phyloP scores from a whole-genome alignment of 1,140 invertebrate genomes.

The Ectropis grisescens region DNA sequence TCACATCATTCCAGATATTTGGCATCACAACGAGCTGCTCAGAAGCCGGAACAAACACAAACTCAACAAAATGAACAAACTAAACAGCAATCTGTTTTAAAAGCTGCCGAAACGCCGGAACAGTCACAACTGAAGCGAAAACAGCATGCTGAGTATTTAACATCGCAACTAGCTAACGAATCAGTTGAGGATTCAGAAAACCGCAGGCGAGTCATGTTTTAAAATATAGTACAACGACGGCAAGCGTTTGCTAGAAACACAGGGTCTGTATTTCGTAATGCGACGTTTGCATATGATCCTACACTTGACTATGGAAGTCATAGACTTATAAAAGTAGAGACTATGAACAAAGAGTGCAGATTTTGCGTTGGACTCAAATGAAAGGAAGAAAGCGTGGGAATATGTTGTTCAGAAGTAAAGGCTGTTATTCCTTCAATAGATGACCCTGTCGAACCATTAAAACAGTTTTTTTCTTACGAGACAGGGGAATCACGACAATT shows the following conservation, averaged over 20 bases:
- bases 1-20: constrained; percentile 13
- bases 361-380: constrained; percentile 25
- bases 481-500: constrained; percentile 23
- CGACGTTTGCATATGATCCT: constrained; percentile 16
- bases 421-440: constrained; percentile 18
- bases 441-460: constrained; percentile 18
- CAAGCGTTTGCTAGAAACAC: constrained; percentile 20
- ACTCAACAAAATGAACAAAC: constrained; percentile 4
- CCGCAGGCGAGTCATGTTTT: constrained; percentile 17
- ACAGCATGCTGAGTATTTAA: constrained; percentile 14
- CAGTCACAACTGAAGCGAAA: constrained; percentile 12
- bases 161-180: constrained; percentile 16
- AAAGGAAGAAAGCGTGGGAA: constrained; percentile 21
- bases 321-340: constrained; percentile 21
- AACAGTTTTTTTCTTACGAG: constrained; percentile 22
- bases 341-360: constrained; percentile 20
- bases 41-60: neutral
- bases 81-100: constrained; percentile 8
- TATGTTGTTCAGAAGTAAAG: constrained; percentile 18
- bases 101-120: constrained; percentile 13
- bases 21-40: constrained; percentile 16
- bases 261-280: constrained; percentile 16
- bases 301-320: constrained; percentile 21
- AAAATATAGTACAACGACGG: constrained; percentile 19
- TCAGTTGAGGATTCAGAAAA: constrained; percentile 15